Conservation (phyloP, 1,140 invertebrate species). For the Caenorhabditis elegans region DNA sequence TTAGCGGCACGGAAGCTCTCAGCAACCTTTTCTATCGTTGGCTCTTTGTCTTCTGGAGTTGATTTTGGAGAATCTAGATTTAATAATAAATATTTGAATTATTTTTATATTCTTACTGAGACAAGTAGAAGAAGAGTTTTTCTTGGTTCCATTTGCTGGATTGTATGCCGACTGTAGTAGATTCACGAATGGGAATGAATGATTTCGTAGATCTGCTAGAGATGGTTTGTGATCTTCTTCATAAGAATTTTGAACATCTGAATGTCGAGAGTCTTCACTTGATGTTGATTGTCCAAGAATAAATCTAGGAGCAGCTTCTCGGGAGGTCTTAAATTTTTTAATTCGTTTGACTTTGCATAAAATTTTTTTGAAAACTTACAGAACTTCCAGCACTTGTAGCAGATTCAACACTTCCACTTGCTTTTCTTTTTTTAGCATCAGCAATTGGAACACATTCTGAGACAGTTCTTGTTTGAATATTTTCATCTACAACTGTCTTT, state of each 20-base stretch:
- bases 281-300: neutral
- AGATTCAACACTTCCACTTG: neutral
- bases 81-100: neutral
- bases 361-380: neutral
- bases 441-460: neutral
- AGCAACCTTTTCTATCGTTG: neutral
- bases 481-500: neutral
- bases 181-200: conserved; percentile 11
- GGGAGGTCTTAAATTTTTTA: neutral
- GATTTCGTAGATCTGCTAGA: conserved; percentile 5
- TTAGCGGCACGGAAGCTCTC: neutral
- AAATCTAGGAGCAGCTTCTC: neutral
- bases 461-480: neutral
- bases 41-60: neutral
- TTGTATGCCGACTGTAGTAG: conserved; percentile 7
- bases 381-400: neutral
- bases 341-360: neutral
- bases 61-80: conserved; percentile 6
- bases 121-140: neutral
- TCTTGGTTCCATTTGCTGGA: conserved; percentile 20
- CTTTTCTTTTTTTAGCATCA: conserved; percentile 10
- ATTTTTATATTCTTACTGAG: neutral
- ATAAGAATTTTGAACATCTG: neutral
- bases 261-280: conserved; percentile 10
- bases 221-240: conserved; percentile 6